Base-by-base conservation (phyloP, 2,888 invertebrate genomes). In the Dioctria linearis region DNA sequence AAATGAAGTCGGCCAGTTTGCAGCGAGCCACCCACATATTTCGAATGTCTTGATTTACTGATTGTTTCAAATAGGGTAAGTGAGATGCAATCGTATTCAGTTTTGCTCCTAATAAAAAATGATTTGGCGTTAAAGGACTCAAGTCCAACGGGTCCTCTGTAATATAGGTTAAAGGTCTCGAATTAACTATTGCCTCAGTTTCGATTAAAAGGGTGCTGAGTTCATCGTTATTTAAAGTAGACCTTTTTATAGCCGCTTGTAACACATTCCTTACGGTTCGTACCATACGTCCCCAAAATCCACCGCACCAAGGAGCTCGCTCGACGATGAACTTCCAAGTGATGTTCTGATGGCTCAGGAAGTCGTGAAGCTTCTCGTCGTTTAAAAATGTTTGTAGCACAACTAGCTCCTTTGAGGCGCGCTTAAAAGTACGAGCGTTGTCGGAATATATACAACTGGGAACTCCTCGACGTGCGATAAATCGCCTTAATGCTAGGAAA, bases 401-500 rank as follows among this genome's bases (percentile, higher is more conserved):
- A 37, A 2, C 43, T 57, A 67, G 25, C 71, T 25, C 78, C n/a
- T 39, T 69, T 3, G 80, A 73, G 42, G 80, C 65, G 8, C 65
- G 65, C 40, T 65, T 65, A 3, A 65, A 65, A 5, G 65, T 65
- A 13, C 13, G n/a, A 8, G 65, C 39, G 40, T 65, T 65, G 42
- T 65, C 65, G 37, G 65, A 65, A 39, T 65, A 65, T 2, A 65
- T 65, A 39, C n/a, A 2, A 3, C 13, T 37, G 6, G 65, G 65
- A 2, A 25, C 37, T 8, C 65, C 65, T 3, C 65, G n/a, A 2
- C 65, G 1, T 39, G 11, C 65, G 3, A 65, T 37, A 40, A 65
- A 65, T 3, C 65, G 65, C 13, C 65, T 37, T 37, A 65, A n/a
- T 2, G 65, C 65, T 6, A 65, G 9, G n/a, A 65, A 3, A 37